phyloP scores from a whole-genome alignment of 2,888 invertebrate species.

The Salticus scenicus region DNA sequence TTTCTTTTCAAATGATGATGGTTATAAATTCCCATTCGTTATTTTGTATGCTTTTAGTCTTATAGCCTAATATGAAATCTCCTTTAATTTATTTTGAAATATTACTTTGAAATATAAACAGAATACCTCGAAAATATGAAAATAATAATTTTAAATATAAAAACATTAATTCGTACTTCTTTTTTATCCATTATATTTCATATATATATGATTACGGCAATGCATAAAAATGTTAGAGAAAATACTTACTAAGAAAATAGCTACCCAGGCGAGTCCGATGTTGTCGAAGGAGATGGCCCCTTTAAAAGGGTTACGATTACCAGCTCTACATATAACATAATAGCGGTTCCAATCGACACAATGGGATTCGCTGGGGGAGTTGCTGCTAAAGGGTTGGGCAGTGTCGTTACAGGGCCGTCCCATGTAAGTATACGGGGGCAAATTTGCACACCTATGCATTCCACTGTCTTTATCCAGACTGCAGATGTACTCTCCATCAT shows the following conservation, averaged over 20 bases:
- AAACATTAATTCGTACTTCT: too few relatives aligned
- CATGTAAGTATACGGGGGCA: constrained; percentile 86
- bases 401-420: constrained; percentile 86
- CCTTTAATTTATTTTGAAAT: too few relatives aligned
- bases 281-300: constrained; percentile 99
- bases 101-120: too few relatives aligned
- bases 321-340: constrained; percentile 94
- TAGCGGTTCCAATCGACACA: constrained; percentile 99
- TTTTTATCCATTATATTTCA: too few relatives aligned
- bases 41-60: too few relatives aligned
- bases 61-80: too few relatives aligned
- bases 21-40: too few relatives aligned
- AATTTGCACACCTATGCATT: constrained; percentile 91
- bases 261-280: constrained; percentile 99
- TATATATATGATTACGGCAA: too few relatives aligned
- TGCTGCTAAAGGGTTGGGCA: constrained; percentile 78
- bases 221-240: too few relatives aligned
- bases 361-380: constrained; percentile 78
- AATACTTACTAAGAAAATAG: constrained; percentile 90
- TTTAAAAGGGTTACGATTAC: constrained; percentile 97
- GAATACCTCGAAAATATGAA: too few relatives aligned
- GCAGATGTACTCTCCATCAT: constrained; percentile 94
- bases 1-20: too few relatives aligned
- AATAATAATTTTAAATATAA: too few relatives aligned
- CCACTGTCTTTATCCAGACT: constrained; percentile 93